Evolutionary conservation across 2,113 vertebrate genomes (phyloP), one percentile per base, ranked within the genome.

Genomic region (Saimiri boliviensis): DNA sequence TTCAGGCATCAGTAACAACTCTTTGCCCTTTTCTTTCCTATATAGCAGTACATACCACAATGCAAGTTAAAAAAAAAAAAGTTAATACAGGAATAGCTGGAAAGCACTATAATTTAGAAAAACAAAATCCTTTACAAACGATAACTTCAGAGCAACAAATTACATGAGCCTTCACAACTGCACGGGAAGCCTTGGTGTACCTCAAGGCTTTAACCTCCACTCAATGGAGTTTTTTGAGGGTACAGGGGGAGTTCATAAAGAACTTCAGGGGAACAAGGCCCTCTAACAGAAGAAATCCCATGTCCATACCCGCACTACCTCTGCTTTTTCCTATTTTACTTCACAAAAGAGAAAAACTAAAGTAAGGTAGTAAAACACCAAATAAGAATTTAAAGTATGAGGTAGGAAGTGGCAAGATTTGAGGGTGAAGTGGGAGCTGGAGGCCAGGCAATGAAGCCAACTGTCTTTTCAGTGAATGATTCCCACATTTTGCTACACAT

Each of bases 51-150:
- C 8, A 20, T 0, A 42, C 70, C 30, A 8, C 4, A 56, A 1
- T 35, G 37, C 25, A 85, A 63, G 27, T 16, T 17, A 52, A 52
- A 52, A 52, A 52, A 49, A 49, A 70, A 49, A 20, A 23, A 47
- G 30, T 76, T 49, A 17, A 40, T 30, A 52, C 3, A 89, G 73
- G 27, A 94, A 71, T 16, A 70, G 3, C 17, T 76, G 7, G 35
- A 70, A 85, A 92, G 16, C 71, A 76, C 10, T 92, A 40, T 16
- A 40, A 63, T 89, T 79, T 70, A 92, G 63, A 13, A 19, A 37
- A 42, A 30, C 17, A 84, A 84, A 27, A 32, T 14, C 35, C 11
- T 12, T 54, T 54, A 40, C 20, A 83, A 83, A 91, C 5, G 6
- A 27, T 45, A 45, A 8, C 11, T 30, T 54, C 25, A 42, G 68